Conservation (phyloP, 2,888 invertebrate genomes). For the Thymelicus lineola region DNA sequence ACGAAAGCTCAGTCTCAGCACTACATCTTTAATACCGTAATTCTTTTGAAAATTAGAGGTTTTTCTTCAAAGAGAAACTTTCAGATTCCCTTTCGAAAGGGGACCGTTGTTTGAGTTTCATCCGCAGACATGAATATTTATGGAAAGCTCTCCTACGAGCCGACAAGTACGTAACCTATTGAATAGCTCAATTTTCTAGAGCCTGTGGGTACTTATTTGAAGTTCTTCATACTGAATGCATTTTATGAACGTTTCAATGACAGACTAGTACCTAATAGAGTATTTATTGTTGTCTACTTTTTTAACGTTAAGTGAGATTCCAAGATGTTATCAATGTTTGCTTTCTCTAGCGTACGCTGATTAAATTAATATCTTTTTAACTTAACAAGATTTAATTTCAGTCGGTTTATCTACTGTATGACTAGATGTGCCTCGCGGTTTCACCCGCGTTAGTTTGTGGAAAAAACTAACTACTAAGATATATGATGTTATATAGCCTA, state of each 20-base stretch:
- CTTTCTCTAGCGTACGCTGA: slow-evolving; percentile 9
- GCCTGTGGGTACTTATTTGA: not conserved
- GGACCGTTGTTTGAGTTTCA: slow-evolving; percentile 39
- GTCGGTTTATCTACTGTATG: too few species aligned
- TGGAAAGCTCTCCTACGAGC: slow-evolving; percentile 45
- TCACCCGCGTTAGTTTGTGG: too few species aligned
- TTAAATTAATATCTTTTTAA: slow-evolving; percentile 5
- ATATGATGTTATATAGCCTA: too few species aligned
- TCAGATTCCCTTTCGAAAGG: slow-evolving; percentile 27
- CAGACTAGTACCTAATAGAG: not conserved
- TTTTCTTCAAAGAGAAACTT: slow-evolving; percentile 19
- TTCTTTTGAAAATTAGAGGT: slow-evolving; percentile 30
- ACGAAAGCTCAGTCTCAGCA: not conserved
- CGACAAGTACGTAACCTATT: slow-evolving; percentile 32
- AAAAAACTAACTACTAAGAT: too few species aligned
- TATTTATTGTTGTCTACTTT: not conserved
- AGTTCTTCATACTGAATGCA: not conserved
- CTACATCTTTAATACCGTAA: slow-evolving; percentile 16
- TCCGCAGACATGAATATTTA: slow-evolving; percentile 57
- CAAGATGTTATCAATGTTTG: not conserved
- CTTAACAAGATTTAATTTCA: not conserved
- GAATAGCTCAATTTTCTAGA: slow-evolving; percentile 25
- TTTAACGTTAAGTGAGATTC: not conserved
- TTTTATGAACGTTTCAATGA: not conserved
- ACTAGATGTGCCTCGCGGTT: too few species aligned